Evolutionary conservation across 2,113 vertebrate genomes (phyloP), one percentile per base, ranked within the genome.

Genomic region (Guaruba guarouba): DNA sequence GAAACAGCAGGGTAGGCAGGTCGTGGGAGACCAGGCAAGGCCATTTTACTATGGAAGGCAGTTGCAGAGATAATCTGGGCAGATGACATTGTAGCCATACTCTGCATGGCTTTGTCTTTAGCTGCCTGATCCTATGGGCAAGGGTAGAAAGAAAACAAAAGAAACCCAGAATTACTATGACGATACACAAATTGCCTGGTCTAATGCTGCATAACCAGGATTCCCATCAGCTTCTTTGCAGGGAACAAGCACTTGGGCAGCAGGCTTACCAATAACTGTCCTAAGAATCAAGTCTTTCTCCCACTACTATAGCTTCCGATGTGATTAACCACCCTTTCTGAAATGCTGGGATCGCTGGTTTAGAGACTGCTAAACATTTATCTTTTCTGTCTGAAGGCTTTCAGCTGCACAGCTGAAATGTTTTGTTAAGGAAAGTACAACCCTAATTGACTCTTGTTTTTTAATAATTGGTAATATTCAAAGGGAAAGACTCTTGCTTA

Each of bases 51-150:
- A 96, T 99, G 99, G 97, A 99, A 99, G 96, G 99, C 98, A 14
- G 99, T 97, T 96, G 99, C 98, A 13, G 99, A 99, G 98, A 99
- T 98, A 97, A 99, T 99, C 98, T 99, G 99, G 28, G 99, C 99
- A 71, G 99, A 99, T 85, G 99, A 99, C 99, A 99, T 99, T 95
- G 98, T 98, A 96, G 99, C 99, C 99, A 99, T 99, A 96, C 98
- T 99, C 97, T 99, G 99, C 95, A 99, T 98, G 75, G 98, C 99
- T 97, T 99, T 99, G 97, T 99, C 99, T 98, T 99, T 99, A 97
- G 99, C 99, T 94, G 98, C 98, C 98, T 99, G 99, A 96, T 99
- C 99, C 99, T 99, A 81, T 24, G 57, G 86, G 77, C 75, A 97
- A 95, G 81, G 82, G 81, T 2, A 95, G 67, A 96, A 73, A 93